A percentile compares a stretch with the other conserved stretches of the same genome.
Evolutionary conservation across 2,797 vertebrate genomes (phyloP).

Genomic region (Sebastes steindachneri): DNA sequence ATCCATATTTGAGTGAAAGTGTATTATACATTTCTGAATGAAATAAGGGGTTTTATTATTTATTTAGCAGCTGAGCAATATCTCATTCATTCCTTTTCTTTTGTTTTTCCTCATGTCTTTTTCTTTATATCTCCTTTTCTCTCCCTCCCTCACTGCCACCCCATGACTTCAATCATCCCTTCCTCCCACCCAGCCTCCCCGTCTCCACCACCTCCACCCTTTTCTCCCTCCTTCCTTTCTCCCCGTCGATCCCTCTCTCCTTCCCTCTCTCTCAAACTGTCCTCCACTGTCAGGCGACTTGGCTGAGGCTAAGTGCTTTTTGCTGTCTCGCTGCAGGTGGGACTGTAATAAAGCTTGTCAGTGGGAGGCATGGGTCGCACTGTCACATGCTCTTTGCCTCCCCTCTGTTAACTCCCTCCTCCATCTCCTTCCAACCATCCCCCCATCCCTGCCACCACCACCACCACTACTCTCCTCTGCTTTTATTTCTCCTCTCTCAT

Average conservation of each 20-base stretch:
- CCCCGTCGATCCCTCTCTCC: slow-evolving; percentile 27
- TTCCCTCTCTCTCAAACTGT: slow-evolving; percentile 45
- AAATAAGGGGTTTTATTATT: neutral
- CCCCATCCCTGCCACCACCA: neutral
- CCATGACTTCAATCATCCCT: slow-evolving; percentile 43
- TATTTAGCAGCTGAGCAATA: neutral
- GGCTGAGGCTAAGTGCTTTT: slow-evolving; percentile 82
- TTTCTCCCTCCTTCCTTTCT: slow-evolving; percentile 9
- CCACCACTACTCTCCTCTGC: slow-evolving; percentile 28
- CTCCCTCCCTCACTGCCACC: slow-evolving; percentile 4
- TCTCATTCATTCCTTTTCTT: neutral
- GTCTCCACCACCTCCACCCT: slow-evolving; percentile 16
- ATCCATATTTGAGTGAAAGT: neutral
- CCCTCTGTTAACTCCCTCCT: slow-evolving; percentile 62
- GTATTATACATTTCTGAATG: neutral
- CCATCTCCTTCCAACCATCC: slow-evolving; percentile 25
- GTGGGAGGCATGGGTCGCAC: slow-evolving; percentile 72
- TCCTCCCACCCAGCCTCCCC: slow-evolving; percentile 4
- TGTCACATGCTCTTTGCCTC: slow-evolving; percentile 77
- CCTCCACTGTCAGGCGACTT: slow-evolving; percentile 62
- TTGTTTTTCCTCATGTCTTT: neutral
- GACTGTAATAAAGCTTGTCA: slow-evolving; percentile 81
- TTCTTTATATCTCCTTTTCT: slow-evolving; percentile 6
- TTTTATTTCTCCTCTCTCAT: slow-evolving; percentile 58
- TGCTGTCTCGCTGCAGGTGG: slow-evolving; percentile 79